Conservation (phyloP, 2,797 vertebrate genomes). For the Aldrovandia affinis region DNA sequence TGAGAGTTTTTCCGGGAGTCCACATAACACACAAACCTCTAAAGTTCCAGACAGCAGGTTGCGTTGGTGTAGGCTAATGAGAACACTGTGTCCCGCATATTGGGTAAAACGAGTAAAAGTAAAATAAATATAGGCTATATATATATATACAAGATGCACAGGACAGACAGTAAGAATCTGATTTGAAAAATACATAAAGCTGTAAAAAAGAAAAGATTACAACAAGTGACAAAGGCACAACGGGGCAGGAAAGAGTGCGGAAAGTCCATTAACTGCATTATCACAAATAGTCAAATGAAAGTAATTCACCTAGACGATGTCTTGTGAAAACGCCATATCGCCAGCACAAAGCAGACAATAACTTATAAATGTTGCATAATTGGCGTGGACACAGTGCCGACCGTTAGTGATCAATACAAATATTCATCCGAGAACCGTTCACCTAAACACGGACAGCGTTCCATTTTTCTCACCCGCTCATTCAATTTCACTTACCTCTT, state of each 20-base stretch:
- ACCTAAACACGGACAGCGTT: neutral
- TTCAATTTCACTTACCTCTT: slow-evolving; percentile 68
- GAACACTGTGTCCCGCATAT: neutral
- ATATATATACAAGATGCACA: neutral
- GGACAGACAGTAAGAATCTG: neutral
- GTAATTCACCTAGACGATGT: neutral
- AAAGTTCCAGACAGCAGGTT: neutral
- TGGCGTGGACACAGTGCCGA: neutral
- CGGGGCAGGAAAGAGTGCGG: neutral
- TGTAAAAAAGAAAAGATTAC: neutral
- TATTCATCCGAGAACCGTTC: neutral
- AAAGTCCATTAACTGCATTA: neutral
- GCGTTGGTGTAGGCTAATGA: slow-evolving; percentile 1
- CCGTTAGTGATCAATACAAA: neutral
- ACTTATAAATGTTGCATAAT: neutral
- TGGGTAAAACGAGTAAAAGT: neutral
- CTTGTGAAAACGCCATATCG: neutral
- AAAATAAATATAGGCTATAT: no score
- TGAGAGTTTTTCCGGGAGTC: neutral
- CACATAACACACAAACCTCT: neutral
- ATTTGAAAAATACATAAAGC: neutral
- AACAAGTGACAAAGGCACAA: neutral
- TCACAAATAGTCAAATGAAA: neutral
- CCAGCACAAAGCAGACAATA: neutral
- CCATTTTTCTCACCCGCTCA: slow-evolving; percentile 9